Evolutionary conservation across 2,888 invertebrate genomes (phyloP), one percentile per base, ranked within the genome.

Genomic region (Tachina fera): DNA sequence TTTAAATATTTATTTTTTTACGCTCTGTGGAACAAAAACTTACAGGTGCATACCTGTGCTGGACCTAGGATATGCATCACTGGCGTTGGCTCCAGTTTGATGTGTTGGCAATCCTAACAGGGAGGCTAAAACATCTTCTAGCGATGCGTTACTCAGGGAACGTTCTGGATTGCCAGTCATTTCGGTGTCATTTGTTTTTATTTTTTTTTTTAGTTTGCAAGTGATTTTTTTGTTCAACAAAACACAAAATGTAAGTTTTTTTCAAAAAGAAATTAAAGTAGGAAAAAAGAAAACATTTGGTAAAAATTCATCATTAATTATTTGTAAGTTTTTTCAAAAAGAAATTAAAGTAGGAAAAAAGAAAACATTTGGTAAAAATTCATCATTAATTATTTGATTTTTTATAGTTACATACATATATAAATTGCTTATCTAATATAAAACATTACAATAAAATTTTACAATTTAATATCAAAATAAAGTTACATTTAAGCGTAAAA

Each of bases 41-140:
- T 96, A 96, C 96, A 95, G 95, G 95, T 95, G 95, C 95, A 92
- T 93, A 93, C 93, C 93, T 94, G 97, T 91, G 89, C 91, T 97
- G 90, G 96, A 96, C 91, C 96, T 96, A 88, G 88, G 87, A 90
- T 96, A 95, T 89, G 95, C 94, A 89, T 94, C 93, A 88, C 89
- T 88, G 87, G 88, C 88, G 82, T 71, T 86, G 82, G 75, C 85
- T 82, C 85, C 85, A 82, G 75, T 86, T 75, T 83, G 86, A 81
- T 83, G 84, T 70, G 77, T 95, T 91, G 97, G 96, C 91, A 97
- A 95, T 91, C 97, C 97, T 93, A 98, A 95, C 89, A 98, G 95
- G 88, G 97, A 97, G 93, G 98, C 97, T 93, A 98, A 94, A 88
- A 98, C 98, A 94, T 98, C 98, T 94, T 98, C 98, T 92, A 98